Evolutionary conservation across 2,888 invertebrate species (phyloP).

Genomic region (Trissonchulus latispiculum): DNA sequence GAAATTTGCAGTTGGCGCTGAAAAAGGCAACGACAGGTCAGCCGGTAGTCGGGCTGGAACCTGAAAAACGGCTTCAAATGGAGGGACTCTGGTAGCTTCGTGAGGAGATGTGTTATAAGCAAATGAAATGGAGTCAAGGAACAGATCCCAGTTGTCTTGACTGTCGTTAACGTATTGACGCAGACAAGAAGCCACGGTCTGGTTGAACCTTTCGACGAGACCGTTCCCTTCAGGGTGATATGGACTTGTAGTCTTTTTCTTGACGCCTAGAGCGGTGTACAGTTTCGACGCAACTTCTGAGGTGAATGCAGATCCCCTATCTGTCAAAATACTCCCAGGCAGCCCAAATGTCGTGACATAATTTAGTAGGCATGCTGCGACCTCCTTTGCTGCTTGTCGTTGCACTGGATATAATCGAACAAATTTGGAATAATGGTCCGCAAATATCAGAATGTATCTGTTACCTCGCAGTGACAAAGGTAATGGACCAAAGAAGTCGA

Average conservation of each 20-base stretch:
- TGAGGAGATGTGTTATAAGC: background rate
- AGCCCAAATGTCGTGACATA: conserved; percentile 16
- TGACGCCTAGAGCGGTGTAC: conserved; percentile 18
- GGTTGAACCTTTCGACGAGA: conserved; percentile 30
- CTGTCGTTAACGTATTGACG: conserved; percentile 25
- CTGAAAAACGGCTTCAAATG: background rate
- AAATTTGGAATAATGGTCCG: conserved; percentile 22
- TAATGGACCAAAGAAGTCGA: conserved; percentile 25
- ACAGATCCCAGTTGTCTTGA: conserved; percentile 29
- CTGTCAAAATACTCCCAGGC: conserved; percentile 26
- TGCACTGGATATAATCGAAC: background rate
- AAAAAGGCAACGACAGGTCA: background rate
- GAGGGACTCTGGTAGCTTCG: background rate
- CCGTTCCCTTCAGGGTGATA: conserved; percentile 31
- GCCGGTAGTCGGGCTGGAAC: background rate
- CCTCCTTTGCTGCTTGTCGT: background rate
- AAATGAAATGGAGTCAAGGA: background rate
- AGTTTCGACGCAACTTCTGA: conserved; percentile 25
- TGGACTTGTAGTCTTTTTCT: conserved; percentile 25
- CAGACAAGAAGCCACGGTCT: conserved; percentile 29
- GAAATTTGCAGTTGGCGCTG: too few species aligned
- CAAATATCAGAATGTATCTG: conserved; percentile 24
- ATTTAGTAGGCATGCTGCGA: conserved; percentile 9
- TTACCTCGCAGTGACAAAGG: conserved; percentile 19
- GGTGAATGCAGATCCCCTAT: conserved; percentile 29